Base-by-base conservation (phyloP, 2,113 vertebrate genomes). In the Morone saxatilis region DNA sequence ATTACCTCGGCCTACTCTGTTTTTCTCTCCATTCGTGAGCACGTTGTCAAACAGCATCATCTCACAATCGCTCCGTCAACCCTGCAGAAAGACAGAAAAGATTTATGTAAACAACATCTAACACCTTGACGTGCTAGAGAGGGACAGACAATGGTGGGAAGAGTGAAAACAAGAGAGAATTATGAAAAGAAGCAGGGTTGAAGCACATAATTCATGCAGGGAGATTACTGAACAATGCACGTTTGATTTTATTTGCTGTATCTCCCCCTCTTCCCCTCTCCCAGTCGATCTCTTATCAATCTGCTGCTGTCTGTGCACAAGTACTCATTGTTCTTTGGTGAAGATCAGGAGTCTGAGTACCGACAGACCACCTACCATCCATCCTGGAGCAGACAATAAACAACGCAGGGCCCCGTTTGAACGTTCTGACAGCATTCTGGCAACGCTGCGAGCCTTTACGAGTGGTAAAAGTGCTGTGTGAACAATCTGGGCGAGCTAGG, bases 401-500 rank as follows among this genome's bases (percentile, higher is more conserved):
- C 74, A 78, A 78, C 48, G 1, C 0, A 20, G 59, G 67, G 38
- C 41, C 72, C 71, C 54, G 36, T 82, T 63, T 78, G 61, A 81
- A 85, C 22, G 12, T 17, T 56, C 51, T 82, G 88, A 92, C 89
- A 87, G 79, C 20, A 2, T 66, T 62, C 80, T 88, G 86, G 84
- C 84, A 80, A 36, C 20, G 0, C 63, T 2, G 45, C 4, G 0
- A 43, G 51, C 31, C 80, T 88, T 89, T 84, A 81, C 47, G 60
- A 81, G 82, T 19, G 14, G 43, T 85, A 80, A 85, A 88, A 89
- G 73, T 83, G 81, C 75, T 66, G 83, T 80, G 87, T 85, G 88
- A 91, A 92, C 81, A 89, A 74, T 87, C 84, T 78, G 87, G 83
- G 81, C 1, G 73, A 87, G 83, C 80, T 71, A 51, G 87, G 87